These are phyloP conservation scores for Pseudomyrmex pallidus DNA, from an alignment of 1,140 invertebrate species.

Conservation along the genomic window DNA sequence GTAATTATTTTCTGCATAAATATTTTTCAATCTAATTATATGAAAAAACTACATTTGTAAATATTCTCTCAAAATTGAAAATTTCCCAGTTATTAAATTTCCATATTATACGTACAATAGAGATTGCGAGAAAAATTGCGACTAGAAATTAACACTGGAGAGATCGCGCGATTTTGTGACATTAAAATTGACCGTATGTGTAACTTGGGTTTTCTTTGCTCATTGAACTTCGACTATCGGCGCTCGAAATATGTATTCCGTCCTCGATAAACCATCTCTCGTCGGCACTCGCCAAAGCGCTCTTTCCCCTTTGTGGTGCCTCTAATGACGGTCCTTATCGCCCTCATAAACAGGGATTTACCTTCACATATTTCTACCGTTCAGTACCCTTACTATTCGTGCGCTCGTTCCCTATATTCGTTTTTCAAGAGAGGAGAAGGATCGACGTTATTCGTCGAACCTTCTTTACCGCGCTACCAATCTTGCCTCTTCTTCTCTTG, in stretches of 20 bases:
- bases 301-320: conserved; percentile 61
- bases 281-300: conserved; percentile 44
- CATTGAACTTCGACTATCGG: conserved; percentile 18
- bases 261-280: conserved; percentile 42
- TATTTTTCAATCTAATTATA: too few species aligned
- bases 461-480: conserved; percentile 10
- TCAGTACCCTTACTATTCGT: conserved; percentile 54
- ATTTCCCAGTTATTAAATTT: too few species aligned
- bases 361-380: conserved; percentile 65
- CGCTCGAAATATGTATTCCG: conserved; percentile 15
- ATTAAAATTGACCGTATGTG: not conserved
- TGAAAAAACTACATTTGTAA: too few species aligned
- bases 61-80: too few species aligned
- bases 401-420: conserved; percentile 56
- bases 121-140: not conserved
- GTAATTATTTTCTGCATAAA: too few species aligned
- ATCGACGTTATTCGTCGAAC: conserved; percentile 59
- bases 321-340: conserved; percentile 73
- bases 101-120: too few species aligned
- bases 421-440: conserved; percentile 56
- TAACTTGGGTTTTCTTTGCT: conserved; percentile 12
- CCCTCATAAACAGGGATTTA: conserved; percentile 73
- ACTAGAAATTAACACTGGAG: not conserved
- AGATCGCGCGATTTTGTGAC: not conserved
- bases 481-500: conserved; percentile 4